Conservation (phyloP, 2,888 invertebrate species). For the Resseliella maxima region DNA sequence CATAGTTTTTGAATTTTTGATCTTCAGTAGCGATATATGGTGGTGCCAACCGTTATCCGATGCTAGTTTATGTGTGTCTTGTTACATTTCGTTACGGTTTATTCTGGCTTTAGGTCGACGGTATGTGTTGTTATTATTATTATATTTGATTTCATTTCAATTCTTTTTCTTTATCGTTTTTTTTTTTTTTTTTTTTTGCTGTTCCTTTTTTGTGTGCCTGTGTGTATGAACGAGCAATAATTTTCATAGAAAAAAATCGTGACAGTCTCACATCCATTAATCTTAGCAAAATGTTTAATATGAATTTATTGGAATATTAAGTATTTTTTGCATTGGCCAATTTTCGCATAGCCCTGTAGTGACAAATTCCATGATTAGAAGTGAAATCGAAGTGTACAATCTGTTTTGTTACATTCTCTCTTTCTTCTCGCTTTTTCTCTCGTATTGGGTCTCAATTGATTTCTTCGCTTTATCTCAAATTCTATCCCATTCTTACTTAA, state of each 20-base stretch:
- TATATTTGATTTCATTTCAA: too few relatives aligned
- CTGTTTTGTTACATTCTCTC: background rate
- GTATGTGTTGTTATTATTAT: background rate
- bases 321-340: background rate
- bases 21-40: conserved; percentile 54
- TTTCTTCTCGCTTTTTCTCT: too few relatives aligned
- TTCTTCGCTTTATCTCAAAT: too few relatives aligned
- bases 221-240: conserved; percentile 14
- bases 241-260: conserved; percentile 52
- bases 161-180: too few relatives aligned
- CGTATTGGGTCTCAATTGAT: too few relatives aligned
- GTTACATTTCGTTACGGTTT: background rate
- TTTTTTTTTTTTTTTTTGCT: background rate
- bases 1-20: conserved; percentile 51
- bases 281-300: conserved; percentile 44
- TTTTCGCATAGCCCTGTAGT: background rate
- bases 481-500: too few relatives aligned
- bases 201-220: too few relatives aligned
- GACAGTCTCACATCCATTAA: conserved; percentile 54
- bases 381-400: conserved; percentile 11
- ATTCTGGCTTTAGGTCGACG: conserved; percentile 15
- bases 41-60: conserved; percentile 42
- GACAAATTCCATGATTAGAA: conserved; percentile 49
- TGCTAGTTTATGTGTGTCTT: conserved; percentile 20
- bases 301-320: conserved; percentile 49